Evolutionary conservation across 2,113 vertebrate species (phyloP), one percentile per base, ranked within the genome.

Genomic region (Microcebus murinus): DNA sequence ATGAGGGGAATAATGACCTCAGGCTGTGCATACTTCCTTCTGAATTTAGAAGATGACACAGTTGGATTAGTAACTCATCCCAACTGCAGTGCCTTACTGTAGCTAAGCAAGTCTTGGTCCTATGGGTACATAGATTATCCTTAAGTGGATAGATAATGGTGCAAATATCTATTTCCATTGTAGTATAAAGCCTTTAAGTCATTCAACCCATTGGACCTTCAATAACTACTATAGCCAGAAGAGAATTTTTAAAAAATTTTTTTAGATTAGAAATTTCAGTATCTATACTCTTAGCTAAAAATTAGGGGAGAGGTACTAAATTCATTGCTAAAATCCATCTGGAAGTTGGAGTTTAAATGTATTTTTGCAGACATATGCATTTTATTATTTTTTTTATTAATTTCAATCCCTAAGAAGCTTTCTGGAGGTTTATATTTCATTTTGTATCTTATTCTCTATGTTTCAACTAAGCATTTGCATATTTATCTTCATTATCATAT

Each of bases 401-500:
- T 94, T 77, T 97, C 11, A 95, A 68, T 95, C 95, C 45, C 74
- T 81, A 86, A 81, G 52, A 94, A 39, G 34, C 8, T 92, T 87
- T 31, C 45, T 94, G 2, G 3, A 70, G 39, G 27, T 80, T 61
- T 59, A 27, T 68, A 27, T 68, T 94, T 94, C 29, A 83, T 89
- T 89, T 89, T 83, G 67, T 77, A 77, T 83, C 25, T 85, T 92
- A 79, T 80, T 88, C n/a, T 85, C 65, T 92, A 79, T 61, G 25
- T 85, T 92, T 96, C 73, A 87, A 48, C 63, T 84, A 61, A 8
- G 45, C 29, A 59, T 94, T 92, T 94, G 74, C 63, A 80, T 93
- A 55, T 70, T 86, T 90, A 8, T 80, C 67, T 96, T 94, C 59
- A 92, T 95, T 94, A 96, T 21, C 55, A 87, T 87, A 94, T 65